Conservation (phyloP, 2,888 invertebrate species). For the Noctua comes region DNA sequence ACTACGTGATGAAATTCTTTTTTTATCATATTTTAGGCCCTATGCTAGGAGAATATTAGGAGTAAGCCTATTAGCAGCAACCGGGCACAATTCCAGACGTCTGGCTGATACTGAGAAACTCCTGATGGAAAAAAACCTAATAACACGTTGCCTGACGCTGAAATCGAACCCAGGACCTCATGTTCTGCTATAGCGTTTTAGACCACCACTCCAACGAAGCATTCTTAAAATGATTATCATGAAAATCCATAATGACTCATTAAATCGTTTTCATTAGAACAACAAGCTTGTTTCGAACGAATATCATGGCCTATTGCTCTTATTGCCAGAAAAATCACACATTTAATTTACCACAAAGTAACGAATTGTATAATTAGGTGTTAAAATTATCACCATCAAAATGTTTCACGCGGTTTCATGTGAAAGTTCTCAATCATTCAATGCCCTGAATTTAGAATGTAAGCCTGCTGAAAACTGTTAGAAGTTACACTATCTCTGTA, state of each 20-base stretch:
- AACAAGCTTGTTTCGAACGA: neutral
- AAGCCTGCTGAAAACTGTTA: conserved; percentile 9
- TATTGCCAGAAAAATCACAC: neutral
- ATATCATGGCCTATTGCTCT: neutral
- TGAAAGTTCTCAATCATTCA: conserved; percentile 20
- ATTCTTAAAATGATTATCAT: neutral
- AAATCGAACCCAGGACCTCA: neutral
- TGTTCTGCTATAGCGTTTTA: neutral
- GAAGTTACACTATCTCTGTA: neutral
- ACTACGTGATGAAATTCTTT: neutral
- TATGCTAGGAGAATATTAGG: neutral
- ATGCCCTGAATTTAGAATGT: conserved; percentile 12
- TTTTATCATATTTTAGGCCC: neutral
- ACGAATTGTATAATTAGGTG: conserved; percentile 7
- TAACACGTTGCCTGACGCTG: too few species aligned
- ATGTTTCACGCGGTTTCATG: neutral
- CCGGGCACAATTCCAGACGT: neutral
- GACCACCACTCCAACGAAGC: neutral
- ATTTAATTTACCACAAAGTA: neutral
- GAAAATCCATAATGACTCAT: neutral
- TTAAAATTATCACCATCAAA: conserved; percentile 20
- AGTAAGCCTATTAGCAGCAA: neutral
- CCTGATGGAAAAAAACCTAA: too few species aligned
- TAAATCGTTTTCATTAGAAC: neutral
- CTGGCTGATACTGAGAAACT: neutral